Evolutionary conservation across 2,113 vertebrate species (phyloP).

Genomic region (Cariama cristata): DNA sequence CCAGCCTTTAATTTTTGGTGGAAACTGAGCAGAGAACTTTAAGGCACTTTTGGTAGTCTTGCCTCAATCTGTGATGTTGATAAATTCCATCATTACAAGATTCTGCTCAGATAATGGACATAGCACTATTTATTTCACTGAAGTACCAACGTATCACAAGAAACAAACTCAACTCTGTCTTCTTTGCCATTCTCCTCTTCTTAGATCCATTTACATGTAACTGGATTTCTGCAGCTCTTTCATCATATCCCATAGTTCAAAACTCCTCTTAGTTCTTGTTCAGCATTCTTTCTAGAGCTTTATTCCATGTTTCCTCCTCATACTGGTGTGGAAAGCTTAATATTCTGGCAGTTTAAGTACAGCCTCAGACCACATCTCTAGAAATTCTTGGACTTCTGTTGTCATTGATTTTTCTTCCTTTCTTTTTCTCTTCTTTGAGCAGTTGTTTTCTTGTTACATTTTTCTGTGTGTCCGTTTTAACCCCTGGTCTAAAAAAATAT

Average conservation of each 20-base stretch:
- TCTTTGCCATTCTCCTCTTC: background rate
- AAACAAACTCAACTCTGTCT: background rate
- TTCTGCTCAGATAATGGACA: background rate
- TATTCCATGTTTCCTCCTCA: background rate
- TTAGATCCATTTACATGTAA: background rate
- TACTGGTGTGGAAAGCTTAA: background rate
- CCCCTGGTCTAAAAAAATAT: constrained; percentile 4
- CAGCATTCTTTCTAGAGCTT: background rate
- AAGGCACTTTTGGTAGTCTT: background rate
- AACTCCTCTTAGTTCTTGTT: background rate
- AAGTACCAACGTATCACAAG: background rate
- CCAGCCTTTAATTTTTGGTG: background rate
- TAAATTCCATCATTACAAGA: background rate
- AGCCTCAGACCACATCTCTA: background rate
- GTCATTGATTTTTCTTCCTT: background rate
- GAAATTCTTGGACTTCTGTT: background rate
- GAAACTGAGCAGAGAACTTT: background rate
- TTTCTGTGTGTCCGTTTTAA: constrained; percentile 6
- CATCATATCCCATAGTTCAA: background rate
- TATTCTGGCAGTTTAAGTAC: background rate
- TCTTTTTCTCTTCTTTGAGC: background rate
- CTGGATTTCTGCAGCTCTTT: background rate
- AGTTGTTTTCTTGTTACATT: background rate
- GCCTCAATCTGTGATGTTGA: background rate
- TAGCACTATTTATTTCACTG: background rate